Conservation (phyloP, 2,888 invertebrate species). For the Chaetogeoica ovagalla region DNA sequence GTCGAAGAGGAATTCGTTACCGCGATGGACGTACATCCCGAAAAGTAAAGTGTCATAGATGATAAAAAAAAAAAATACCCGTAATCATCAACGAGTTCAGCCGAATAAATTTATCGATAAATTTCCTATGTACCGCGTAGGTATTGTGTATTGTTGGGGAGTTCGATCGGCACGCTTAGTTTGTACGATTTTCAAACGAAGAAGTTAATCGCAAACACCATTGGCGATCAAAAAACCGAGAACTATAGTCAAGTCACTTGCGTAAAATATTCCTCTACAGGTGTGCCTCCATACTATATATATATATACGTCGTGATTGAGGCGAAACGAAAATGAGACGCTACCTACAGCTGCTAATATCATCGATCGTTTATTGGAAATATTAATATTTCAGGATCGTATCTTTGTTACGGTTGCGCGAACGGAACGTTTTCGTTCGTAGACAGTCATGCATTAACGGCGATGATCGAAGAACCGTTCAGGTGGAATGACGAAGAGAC, state of each 20-base stretch:
- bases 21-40: slow-evolving; percentile 3
- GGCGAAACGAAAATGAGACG: background rate
- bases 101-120: background rate
- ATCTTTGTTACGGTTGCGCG: slow-evolving; percentile 22
- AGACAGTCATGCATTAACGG: background rate
- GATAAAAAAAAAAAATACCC: background rate
- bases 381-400: background rate
- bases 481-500: background rate
- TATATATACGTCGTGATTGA: background rate
- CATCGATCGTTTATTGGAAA: background rate
- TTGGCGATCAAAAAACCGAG: background rate
- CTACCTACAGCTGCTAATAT: background rate
- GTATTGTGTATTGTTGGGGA: background rate
- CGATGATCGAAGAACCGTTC: background rate
- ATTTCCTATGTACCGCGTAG: background rate
- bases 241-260: background rate
- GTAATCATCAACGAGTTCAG: no score
- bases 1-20: slow-evolving; percentile 13
- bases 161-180: background rate
- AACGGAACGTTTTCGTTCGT: slow-evolving; percentile 37
- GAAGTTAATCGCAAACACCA: no score
- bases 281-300: no score
- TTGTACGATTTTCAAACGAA: slow-evolving; percentile 1
- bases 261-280: slow-evolving; percentile 7
- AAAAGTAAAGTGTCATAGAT: background rate